Conservation (phyloP, 2,888 invertebrate species). For the Crioceris asparagi region DNA sequence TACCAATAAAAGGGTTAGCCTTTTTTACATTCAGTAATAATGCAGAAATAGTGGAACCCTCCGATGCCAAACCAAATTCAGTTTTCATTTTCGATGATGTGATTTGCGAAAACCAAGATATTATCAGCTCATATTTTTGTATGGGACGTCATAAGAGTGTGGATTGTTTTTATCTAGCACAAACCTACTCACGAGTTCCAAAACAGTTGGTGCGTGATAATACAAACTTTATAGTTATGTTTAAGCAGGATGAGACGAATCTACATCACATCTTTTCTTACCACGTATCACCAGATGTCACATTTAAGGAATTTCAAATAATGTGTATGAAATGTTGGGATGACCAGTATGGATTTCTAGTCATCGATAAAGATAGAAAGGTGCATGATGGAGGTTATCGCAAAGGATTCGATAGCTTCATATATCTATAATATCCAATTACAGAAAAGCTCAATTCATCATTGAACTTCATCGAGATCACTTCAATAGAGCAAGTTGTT, state of each 20-base stretch:
- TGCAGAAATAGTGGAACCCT: conserved; percentile 6
- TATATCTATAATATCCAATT: too few species aligned
- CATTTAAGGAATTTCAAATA: conserved; percentile 22
- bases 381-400: conserved; percentile 26
- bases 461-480: too few species aligned
- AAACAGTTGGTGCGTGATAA: conserved; percentile 33
- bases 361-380: conserved; percentile 24
- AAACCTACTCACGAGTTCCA: conserved; percentile 29
- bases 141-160: conserved; percentile 29
- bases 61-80: conserved; percentile 9
- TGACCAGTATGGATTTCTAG: conserved; percentile 23
- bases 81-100: conserved; percentile 12
- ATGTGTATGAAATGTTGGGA: conserved; percentile 28
- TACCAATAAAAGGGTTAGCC: too few species aligned
- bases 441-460: too few species aligned
- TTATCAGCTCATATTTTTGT: conserved; percentile 14
- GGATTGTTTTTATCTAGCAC: conserved; percentile 30
- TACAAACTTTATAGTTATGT: conserved; percentile 29
- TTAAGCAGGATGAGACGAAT: conserved; percentile 31
- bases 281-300: conserved; percentile 20
- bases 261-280: conserved; percentile 24
- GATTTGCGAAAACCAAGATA: conserved; percentile 8
- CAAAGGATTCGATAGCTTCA: conserved; percentile 25
- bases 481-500: too few species aligned
- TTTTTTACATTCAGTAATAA: too few species aligned